Evolutionary conservation across 2,113 vertebrate species (phyloP).

Genomic region (Telmatochromis sp.): DNA sequence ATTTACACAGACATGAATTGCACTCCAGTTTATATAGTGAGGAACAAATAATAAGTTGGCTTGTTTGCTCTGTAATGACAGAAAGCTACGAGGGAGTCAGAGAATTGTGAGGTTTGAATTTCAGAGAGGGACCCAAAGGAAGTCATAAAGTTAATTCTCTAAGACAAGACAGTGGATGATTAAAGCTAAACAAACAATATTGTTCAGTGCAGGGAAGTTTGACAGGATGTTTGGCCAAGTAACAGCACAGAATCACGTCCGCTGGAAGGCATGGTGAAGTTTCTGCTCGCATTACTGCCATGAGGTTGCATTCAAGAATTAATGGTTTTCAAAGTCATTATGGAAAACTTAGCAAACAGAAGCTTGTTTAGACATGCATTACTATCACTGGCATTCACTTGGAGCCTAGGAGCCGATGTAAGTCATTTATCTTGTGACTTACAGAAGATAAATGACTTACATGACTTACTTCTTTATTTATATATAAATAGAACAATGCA

Average conservation of each 20-base stretch:
- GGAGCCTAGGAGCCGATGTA: not conserved
- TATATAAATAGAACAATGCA: not conserved
- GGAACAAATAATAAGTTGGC: conserved; percentile 1
- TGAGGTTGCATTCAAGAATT: not conserved
- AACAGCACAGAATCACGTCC: not conserved
- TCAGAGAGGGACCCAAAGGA: conserved; percentile 24
- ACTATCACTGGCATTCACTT: not conserved
- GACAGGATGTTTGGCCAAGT: not conserved
- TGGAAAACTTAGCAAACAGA: not conserved
- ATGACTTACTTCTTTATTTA: not conserved
- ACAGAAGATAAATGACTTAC: not conserved
- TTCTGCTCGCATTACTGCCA: not conserved
- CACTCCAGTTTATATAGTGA: not conserved
- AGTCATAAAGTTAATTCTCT: conserved; percentile 33
- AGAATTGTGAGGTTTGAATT: conserved; percentile 3
- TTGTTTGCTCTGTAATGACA: not conserved
- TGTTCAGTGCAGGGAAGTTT: not conserved
- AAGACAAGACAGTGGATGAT: conserved; percentile 29
- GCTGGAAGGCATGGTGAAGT: not conserved
- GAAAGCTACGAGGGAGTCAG: not conserved
- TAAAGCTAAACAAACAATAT: conserved; percentile 29
- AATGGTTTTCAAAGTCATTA: not conserved
- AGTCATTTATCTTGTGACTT: not conserved
- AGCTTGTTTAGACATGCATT: not conserved
- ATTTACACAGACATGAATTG: conserved; percentile 27